Evolutionary conservation across 2,888 invertebrate genomes (phyloP).

Genomic region (Hetaerina titia): DNA sequence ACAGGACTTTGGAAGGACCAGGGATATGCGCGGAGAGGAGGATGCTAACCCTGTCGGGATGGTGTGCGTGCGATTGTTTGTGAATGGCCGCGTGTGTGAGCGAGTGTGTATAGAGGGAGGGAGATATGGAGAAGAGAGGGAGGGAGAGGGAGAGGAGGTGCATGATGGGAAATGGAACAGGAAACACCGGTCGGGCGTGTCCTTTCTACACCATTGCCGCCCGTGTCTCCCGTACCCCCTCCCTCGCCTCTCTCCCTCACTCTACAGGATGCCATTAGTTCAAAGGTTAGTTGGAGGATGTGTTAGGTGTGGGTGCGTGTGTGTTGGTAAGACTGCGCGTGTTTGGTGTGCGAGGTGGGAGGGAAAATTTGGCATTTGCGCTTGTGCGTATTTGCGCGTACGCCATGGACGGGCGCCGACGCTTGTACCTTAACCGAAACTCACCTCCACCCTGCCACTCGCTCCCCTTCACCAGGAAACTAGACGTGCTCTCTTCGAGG

Average conservation of each 20-base stretch:
- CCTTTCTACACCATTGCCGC: background rate
- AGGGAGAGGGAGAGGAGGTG: background rate
- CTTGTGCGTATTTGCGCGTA: background rate
- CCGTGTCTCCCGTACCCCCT: background rate
- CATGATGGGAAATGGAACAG: slow-evolving; percentile 25
- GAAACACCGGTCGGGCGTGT: slow-evolving; percentile 28
- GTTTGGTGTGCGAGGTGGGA: background rate
- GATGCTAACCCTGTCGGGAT: background rate
- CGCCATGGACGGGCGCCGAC: background rate
- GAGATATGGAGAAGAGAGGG: background rate
- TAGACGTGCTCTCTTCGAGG: background rate
- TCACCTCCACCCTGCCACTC: background rate
- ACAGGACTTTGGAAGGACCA: background rate
- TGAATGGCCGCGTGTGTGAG: background rate
- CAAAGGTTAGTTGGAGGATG: background rate
- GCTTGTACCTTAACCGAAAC: background rate
- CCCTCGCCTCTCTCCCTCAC: background rate
- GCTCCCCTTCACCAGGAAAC: background rate
- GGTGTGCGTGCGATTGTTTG: background rate
- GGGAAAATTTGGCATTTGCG: background rate
- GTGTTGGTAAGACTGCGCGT: background rate
- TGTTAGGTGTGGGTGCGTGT: background rate
- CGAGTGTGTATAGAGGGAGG: background rate
- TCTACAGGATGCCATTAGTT: background rate
- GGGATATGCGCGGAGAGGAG: background rate